Evolutionary conservation across 2,888 invertebrate species (phyloP).

Genomic region (Dasypogon diadema): DNA sequence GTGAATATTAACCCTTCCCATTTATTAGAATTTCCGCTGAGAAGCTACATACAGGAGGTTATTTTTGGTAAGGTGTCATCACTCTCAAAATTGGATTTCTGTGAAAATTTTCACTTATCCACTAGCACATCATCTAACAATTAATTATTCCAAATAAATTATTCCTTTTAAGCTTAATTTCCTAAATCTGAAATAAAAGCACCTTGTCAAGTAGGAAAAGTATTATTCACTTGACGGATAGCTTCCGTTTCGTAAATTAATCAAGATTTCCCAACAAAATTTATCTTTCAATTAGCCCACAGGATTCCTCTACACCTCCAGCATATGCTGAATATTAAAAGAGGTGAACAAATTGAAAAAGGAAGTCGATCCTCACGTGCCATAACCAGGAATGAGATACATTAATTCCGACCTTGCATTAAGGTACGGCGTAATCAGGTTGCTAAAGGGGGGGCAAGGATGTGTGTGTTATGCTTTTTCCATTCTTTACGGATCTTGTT

Average conservation of each 20-base stretch:
- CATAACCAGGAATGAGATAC: constrained; percentile 46
- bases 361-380: constrained; percentile 55
- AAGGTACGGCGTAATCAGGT: constrained; percentile 44
- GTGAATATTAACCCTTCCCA: no score
- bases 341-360: constrained; percentile 53
- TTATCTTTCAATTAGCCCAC: constrained; percentile 54
- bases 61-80: no score
- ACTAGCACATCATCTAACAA: not conserved
- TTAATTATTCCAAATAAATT: constrained; percentile 14
- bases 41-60: no score
- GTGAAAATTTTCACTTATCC: no score
- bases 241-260: constrained; percentile 42
- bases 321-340: constrained; percentile 54
- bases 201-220: constrained; percentile 15
- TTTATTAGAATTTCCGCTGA: no score
- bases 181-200: not conserved
- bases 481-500: constrained; percentile 52
- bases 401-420: constrained; percentile 51
- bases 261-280: constrained; percentile 49
- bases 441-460: constrained; percentile 1
- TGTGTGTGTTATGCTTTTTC: constrained; percentile 45
- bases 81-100: no score
- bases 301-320: constrained; percentile 25
- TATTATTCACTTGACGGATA: constrained; percentile 29
- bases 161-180: constrained; percentile 23